Evolutionary conservation across 2,113 vertebrate species (phyloP), one percentile per base, ranked within the genome.

Genomic region (Cynopterus brachyotis): DNA sequence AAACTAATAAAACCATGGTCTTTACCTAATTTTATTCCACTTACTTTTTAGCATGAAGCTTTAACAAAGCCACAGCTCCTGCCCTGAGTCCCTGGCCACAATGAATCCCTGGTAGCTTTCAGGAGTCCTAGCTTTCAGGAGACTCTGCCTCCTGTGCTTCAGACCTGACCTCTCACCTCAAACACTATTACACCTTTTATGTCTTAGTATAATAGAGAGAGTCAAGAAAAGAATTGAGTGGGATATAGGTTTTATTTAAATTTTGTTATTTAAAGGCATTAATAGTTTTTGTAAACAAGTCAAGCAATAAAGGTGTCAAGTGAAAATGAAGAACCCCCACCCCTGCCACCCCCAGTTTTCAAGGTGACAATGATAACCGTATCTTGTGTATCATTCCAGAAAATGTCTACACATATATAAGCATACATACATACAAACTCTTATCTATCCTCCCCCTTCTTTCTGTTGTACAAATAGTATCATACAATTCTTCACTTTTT

Each of bases 11-110:
- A 95, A 95, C 47, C 70, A 69, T 9, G 17, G 73, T 94, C 72
- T 96, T 96, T 28, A 88, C 59, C 72, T 91, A 83, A 94, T 91
- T 85, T 80, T 87, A 89, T 92, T 78, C 90, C 83, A 60, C 16
- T 75, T 93, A 79, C 60, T 85, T 97, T 93, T 85, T 87, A 92
- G 57, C n/a, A 45, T 17, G 79, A 76, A 47, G n/a, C n/a, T 72
- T 94, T 88, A 95, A 95, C 17, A 95, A 80, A 91, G 53, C 50
- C 94, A 70, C 60, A 89, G 37, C 55, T 62, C 20, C 19, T 69
- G 57, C 40, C 37, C 30, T 28, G 60, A 75, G 13, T 9, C 55
- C 62, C 40, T 37, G 6, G 59, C 40, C 79, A 88, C 40, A 9
- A 60, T n/a, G 40, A 92, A 83, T 87, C 53, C 60, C 82, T 82